These are phyloP conservation scores for Arge pagana DNA, from an alignment of 2,888 invertebrate species.

Conservation along the genomic window DNA sequence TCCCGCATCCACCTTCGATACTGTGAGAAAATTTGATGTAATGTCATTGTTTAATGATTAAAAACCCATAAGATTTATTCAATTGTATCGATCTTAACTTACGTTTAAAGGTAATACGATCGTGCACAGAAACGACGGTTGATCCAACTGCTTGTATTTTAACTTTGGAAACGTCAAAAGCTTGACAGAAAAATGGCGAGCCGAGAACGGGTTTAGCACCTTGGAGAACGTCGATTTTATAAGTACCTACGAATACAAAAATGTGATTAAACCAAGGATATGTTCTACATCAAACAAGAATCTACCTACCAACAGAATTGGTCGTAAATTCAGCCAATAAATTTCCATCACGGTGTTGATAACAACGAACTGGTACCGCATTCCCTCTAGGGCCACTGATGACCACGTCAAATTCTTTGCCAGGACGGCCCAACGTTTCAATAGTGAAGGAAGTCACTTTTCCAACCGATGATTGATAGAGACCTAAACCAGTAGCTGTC, in stretches of 20 bases:
- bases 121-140: conserved; percentile 79
- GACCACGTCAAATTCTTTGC: conserved; percentile 89
- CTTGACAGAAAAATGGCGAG: conserved; percentile 92
- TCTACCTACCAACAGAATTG: conserved; percentile 68
- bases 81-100: conserved; percentile 45
- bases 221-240: conserved; percentile 81
- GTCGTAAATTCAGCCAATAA: conserved; percentile 92
- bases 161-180: conserved; percentile 86
- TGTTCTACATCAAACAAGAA: neutral
- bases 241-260: conserved; percentile 42
- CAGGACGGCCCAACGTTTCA: conserved; percentile 82
- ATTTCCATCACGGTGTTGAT: conserved; percentile 94
- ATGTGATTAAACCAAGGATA: neutral
- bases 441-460: conserved; percentile 86
- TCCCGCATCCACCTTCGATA: conserved; percentile 81
- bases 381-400: conserved; percentile 80
- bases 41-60: neutral
- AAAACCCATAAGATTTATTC: conserved; percentile 3
- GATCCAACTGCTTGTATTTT: conserved; percentile 77
- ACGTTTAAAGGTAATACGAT: conserved; percentile 82
- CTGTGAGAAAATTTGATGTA: conserved; percentile 63
- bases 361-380: conserved; percentile 88
- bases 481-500: conserved; percentile 77
- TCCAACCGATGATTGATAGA: conserved; percentile 84
- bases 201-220: conserved; percentile 88